These are phyloP conservation scores for Pissodes strobi DNA, from an alignment of 1,140 invertebrate genomes.

Conservation along the genomic window DNA sequence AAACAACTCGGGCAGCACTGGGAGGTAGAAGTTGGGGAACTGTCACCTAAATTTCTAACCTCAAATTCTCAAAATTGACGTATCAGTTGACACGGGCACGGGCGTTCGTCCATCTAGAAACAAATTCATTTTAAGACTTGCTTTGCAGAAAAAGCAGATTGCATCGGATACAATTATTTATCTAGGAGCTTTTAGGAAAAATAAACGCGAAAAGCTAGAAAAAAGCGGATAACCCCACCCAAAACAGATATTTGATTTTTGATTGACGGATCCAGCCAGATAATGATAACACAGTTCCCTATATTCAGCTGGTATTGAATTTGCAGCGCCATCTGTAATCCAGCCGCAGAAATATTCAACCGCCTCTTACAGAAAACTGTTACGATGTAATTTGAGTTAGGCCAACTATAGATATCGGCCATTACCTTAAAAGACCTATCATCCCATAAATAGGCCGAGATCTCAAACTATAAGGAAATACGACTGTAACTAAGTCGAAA, in stretches of 20 bases:
- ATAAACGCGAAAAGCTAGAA: constrained; percentile 17
- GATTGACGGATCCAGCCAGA: constrained; percentile 5
- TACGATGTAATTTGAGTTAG: no score
- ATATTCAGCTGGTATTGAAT: constrained; percentile 17
- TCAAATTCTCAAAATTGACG: constrained; percentile 22
- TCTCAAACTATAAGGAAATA: no score
- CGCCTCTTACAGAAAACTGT: no score
- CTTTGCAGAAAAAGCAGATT: no score
- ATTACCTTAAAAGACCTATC: no score
- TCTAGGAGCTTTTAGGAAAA: constrained; percentile 22
- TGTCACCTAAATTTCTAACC: constrained; percentile 35
- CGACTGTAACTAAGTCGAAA: no score
- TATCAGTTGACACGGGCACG: not conserved
- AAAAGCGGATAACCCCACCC: constrained; percentile 34
- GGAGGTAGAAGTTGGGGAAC: constrained; percentile 24
- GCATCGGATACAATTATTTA: no score
- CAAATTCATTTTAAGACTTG: no score
- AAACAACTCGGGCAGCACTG: constrained; percentile 30
- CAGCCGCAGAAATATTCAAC: no score
- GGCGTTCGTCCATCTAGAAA: no score
- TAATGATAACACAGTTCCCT: constrained; percentile 25
- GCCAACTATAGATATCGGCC: no score
- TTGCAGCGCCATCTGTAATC: not conserved
- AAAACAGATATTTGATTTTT: constrained; percentile 27
- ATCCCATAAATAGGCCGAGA: no score